These are phyloP conservation scores for Crotalus adamanteus DNA, from an alignment of 2,797 vertebrate genomes.

Conservation along the genomic window DNA sequence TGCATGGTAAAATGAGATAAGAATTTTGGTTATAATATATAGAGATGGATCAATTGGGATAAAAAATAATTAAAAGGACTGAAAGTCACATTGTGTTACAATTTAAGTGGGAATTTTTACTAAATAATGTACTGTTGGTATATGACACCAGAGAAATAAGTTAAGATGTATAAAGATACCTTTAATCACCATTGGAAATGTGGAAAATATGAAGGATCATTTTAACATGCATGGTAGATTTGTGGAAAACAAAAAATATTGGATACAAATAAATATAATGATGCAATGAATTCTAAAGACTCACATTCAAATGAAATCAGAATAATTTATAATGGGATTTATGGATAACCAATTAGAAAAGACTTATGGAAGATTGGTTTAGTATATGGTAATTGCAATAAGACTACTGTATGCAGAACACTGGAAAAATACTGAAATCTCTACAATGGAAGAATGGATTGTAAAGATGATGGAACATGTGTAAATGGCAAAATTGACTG, in stretches of 20 bases:
- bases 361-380: background rate
- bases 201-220: background rate
- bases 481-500: background rate
- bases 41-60: background rate
- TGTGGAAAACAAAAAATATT: background rate
- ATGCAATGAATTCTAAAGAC: background rate
- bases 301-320: background rate
- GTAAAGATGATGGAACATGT: background rate
- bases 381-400: background rate
- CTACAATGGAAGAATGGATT: background rate
- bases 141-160: background rate
- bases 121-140: background rate
- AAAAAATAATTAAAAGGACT: background rate
- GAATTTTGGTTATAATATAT: background rate
- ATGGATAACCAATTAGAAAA: background rate
- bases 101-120: background rate
- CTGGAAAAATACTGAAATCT: background rate
- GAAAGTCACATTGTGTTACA: background rate
- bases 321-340: background rate
- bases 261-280: background rate
- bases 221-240: background rate
- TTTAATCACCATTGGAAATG: background rate
- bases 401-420: background rate
- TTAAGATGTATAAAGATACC: background rate
- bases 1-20: background rate